phyloP scores from a whole-genome alignment of 37 sponge, comb jelly and placozoan genomes.

The Mnemiopsis leidyi region DNA sequence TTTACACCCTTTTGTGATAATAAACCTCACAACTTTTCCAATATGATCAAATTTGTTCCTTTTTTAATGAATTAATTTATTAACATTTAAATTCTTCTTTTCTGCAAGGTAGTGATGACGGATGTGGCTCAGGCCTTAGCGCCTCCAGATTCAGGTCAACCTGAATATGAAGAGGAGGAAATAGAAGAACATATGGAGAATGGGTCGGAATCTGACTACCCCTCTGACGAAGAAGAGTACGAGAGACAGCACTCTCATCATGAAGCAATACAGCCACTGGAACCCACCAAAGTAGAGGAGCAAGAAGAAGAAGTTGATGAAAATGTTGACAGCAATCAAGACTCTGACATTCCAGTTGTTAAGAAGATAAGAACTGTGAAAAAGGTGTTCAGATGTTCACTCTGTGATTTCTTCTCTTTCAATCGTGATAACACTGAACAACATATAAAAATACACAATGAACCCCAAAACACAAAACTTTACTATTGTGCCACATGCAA shows the following conservation, averaged over 20 bases:
- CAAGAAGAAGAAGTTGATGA: background rate
- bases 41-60: too few species aligned
- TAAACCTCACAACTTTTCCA: too few species aligned
- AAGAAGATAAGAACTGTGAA: constrained; percentile 50
- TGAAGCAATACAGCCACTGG: background rate
- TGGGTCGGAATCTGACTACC: constrained; percentile 23
- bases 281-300: background rate
- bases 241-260: background rate
- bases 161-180: constrained; percentile 1
- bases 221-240: constrained; percentile 28
- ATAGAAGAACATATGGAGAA: constrained; percentile 17
- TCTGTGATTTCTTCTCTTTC: constrained; percentile 64
- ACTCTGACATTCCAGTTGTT: background rate
- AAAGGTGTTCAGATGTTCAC: constrained; percentile 63
- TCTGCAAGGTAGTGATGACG: background rate
- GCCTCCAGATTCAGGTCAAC: background rate
- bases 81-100: background rate
- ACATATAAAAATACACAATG: constrained; percentile 57
- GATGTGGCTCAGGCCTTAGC: constrained; percentile 14
- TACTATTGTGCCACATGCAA: constrained; percentile 55
- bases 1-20: too few species aligned
- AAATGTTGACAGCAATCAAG: background rate
- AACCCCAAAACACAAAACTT: constrained; percentile 58
- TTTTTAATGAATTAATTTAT: too few species aligned
- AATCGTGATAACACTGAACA: constrained; percentile 60